A percentile compares a stretch with the other conserved stretches of the same genome.
These are phyloP conservation scores for Bombylius discolor DNA, from an alignment of 2,888 invertebrate genomes.

Conservation along the genomic window DNA sequence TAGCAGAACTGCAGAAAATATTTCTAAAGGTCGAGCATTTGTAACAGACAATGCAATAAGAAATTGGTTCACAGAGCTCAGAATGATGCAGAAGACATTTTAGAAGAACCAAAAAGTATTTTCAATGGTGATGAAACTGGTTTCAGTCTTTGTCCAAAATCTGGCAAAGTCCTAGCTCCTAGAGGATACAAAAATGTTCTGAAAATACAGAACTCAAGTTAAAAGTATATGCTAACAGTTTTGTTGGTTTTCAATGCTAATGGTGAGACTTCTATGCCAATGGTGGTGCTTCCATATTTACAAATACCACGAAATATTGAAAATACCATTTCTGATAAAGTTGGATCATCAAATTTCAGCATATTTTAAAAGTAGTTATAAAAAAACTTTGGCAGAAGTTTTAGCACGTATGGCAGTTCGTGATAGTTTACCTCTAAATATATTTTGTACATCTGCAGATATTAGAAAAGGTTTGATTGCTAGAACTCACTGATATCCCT, in stretches of 20 bases:
- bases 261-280: too few species aligned
- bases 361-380: too few species aligned
- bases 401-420: background rate
- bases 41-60: too few species aligned
- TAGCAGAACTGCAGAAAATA: background rate
- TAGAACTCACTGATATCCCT: constrained; percentile 1
- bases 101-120: background rate
- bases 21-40: background rate
- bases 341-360: too few species aligned
- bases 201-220: too few species aligned
- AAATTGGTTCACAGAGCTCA: too few species aligned
- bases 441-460: constrained; percentile 1
- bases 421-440: constrained; percentile 2
- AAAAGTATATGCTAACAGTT: too few species aligned
- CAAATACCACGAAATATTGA: too few species aligned
- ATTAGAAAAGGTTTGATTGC: constrained; percentile 2
- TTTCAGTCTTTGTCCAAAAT: background rate
- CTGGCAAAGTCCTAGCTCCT: background rate
- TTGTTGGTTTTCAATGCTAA: too few species aligned
- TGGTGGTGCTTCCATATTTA: too few species aligned
- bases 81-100: background rate
- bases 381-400: background rate
- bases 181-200: background rate
- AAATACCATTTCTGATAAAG: too few species aligned
- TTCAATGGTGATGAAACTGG: background rate